Evolutionary conservation across 1,140 invertebrate genomes (phyloP).

Genomic region (Drosophila cardini): DNA sequence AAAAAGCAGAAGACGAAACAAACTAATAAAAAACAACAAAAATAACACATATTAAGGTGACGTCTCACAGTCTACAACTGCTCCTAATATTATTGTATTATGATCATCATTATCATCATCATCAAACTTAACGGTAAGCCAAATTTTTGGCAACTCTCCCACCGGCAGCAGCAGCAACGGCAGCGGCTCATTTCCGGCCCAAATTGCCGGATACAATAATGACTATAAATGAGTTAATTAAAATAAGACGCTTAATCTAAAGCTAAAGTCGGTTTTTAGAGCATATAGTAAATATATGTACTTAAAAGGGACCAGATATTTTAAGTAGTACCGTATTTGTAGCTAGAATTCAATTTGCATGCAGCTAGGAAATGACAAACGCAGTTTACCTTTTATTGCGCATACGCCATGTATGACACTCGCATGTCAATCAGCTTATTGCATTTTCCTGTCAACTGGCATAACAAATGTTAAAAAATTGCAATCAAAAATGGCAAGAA

Average conservation of each 20-base stretch:
- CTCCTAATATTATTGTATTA: constrained; percentile 40
- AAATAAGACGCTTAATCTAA: constrained; percentile 45
- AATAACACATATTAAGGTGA: constrained; percentile 42
- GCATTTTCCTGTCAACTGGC: constrained; percentile 51
- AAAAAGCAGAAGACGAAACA: constrained; percentile 36
- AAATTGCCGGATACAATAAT: constrained; percentile 74
- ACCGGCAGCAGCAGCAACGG: neutral
- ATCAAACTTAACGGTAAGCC: constrained; percentile 43
- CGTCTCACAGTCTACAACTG: constrained; percentile 44
- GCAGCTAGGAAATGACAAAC: constrained; percentile 60
- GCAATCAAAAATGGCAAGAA: constrained; percentile 38
- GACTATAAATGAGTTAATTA: constrained; percentile 78
- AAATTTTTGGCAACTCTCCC: constrained; percentile 54
- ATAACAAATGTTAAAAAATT: constrained; percentile 16
- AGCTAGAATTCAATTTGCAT: constrained; percentile 44
- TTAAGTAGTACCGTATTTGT: neutral
- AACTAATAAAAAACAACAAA: constrained; percentile 28
- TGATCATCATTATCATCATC: constrained; percentile 41
- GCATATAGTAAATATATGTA: neutral
- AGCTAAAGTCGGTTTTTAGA: constrained; percentile 1
- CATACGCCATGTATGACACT: constrained; percentile 72
- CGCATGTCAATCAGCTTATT: constrained; percentile 68
- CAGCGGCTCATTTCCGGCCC: constrained; percentile 64
- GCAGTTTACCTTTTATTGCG: constrained; percentile 73
- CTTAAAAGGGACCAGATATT: neutral